Evolutionary conservation across 2,888 invertebrate genomes (phyloP).

Genomic region (Limulus polyphemus): DNA sequence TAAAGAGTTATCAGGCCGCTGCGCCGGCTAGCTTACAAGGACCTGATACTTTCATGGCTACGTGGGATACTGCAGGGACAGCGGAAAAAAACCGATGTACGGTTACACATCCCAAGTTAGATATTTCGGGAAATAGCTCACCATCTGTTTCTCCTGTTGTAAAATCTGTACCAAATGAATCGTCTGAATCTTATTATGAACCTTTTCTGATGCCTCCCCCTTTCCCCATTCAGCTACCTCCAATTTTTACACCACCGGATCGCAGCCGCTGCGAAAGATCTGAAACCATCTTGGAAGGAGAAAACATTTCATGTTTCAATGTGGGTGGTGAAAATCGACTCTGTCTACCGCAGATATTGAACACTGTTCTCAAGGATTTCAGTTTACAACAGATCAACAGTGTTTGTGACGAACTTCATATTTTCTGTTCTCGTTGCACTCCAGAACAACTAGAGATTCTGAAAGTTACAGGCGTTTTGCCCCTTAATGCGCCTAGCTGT

Average conservation of each 20-base stretch:
- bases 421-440: conserved; percentile 88
- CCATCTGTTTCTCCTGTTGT: no score
- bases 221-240: conserved; percentile 40
- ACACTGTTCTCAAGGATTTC: conserved; percentile 76
- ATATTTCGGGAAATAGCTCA: no score
- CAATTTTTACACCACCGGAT: conserved; percentile 68
- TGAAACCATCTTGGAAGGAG: conserved; percentile 79
- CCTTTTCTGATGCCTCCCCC: conserved; percentile 32
- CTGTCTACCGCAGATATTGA: conserved; percentile 89
- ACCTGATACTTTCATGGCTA: conserved; percentile 42
- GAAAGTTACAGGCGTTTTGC: conserved; percentile 69
- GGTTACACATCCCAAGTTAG: no score
- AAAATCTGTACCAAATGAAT: no score
- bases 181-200: conserved; percentile 23
- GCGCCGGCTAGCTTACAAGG: conserved; percentile 82
- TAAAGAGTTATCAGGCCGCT: conserved; percentile 85
- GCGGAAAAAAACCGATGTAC: no score
- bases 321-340: conserved; percentile 92
- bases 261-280: conserved; percentile 60
- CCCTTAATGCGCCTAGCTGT: conserved; percentile 75
- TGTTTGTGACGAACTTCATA: conserved; percentile 87
- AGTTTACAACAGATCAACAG: conserved; percentile 72
- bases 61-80: no score
- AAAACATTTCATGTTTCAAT: conserved; percentile 85
- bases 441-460: conserved; percentile 83